Conservation (phyloP, 30 jellyfish, hydroid and myxozoan species). For the Mastigias papua region DNA sequence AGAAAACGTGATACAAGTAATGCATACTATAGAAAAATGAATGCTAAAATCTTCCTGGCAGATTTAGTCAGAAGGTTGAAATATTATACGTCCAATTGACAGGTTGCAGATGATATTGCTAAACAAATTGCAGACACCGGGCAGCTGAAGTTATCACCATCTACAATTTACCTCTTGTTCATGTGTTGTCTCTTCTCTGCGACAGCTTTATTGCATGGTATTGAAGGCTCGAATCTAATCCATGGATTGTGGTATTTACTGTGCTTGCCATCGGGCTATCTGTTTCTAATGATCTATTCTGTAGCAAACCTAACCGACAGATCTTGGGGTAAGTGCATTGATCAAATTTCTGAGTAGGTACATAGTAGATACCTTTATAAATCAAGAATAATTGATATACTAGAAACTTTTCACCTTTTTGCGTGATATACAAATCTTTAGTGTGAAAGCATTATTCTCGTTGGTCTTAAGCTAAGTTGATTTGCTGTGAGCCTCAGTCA, state of each 20-base stretch:
- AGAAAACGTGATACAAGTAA: too few relatives aligned
- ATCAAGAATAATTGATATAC: too few relatives aligned
- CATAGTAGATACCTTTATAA: too few relatives aligned
- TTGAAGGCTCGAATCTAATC: slow-evolving; percentile 79
- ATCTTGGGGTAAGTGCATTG: slow-evolving; percentile 92
- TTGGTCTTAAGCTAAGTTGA: too few relatives aligned
- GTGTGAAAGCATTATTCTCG: too few relatives aligned
- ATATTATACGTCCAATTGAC: background rate
- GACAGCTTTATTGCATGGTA: slow-evolving; percentile 94
- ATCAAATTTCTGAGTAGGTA: background rate
- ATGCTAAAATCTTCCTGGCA: too few relatives aligned
- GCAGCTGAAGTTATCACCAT: slow-evolving; percentile 78
- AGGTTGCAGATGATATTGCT: slow-evolving; percentile 91
- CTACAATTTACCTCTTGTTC: slow-evolving; percentile 85
- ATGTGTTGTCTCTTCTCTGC: slow-evolving; percentile 78
- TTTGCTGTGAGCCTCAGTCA: too few relatives aligned
- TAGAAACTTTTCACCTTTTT: too few relatives aligned
- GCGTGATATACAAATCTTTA: too few relatives aligned
- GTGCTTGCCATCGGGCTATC: slow-evolving; percentile 96
- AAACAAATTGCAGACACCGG: slow-evolving; percentile 57
- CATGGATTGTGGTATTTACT: slow-evolving; percentile 96
- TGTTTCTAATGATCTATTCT: slow-evolving; percentile 91
- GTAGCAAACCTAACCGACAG: slow-evolving; percentile 92
- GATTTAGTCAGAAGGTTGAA: too few relatives aligned
- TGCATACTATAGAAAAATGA: too few relatives aligned